Conservation (phyloP, 2,113 vertebrate genomes). For the Ophthalmolycus amberensis region DNA sequence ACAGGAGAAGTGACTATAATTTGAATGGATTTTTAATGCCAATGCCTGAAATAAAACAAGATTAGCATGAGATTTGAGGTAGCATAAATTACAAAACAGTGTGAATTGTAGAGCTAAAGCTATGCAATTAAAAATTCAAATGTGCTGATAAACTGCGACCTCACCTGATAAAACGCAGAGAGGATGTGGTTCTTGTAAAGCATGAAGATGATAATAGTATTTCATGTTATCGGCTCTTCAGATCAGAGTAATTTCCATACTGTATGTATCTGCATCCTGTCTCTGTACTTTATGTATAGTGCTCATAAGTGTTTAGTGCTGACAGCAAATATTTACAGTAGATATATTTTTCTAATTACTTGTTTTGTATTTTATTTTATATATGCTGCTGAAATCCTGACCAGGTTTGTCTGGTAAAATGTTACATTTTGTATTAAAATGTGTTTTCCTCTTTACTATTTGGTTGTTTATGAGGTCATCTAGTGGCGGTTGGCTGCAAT, state of each 20-base stretch:
- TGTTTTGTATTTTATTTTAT: constrained; percentile 11
- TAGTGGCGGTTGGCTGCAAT: constrained; percentile 45
- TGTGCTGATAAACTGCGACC: neutral
- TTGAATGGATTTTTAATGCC: neutral
- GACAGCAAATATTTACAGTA: neutral
- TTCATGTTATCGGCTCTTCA: neutral
- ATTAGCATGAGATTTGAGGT: neutral
- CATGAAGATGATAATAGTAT: neutral
- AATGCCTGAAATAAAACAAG: neutral
- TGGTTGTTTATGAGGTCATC: constrained; percentile 56
- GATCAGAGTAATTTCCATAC: neutral
- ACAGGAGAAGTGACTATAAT: too few species aligned
- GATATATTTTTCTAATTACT: neutral
- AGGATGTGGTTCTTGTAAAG: neutral
- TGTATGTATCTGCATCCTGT: neutral
- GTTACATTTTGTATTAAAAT: neutral
- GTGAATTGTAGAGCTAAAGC: neutral
- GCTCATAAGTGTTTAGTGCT: neutral
- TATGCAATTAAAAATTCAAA: neutral
- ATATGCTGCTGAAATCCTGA: constrained; percentile 5
- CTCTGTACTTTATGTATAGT: neutral
- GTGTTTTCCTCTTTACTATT: neutral
- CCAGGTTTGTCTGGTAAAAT: neutral
- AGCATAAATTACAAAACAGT: neutral
- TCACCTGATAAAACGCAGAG: neutral